Evolutionary conservation across 2,797 vertebrate genomes (phyloP).

Genomic region (Triplophysa bombifrons): DNA sequence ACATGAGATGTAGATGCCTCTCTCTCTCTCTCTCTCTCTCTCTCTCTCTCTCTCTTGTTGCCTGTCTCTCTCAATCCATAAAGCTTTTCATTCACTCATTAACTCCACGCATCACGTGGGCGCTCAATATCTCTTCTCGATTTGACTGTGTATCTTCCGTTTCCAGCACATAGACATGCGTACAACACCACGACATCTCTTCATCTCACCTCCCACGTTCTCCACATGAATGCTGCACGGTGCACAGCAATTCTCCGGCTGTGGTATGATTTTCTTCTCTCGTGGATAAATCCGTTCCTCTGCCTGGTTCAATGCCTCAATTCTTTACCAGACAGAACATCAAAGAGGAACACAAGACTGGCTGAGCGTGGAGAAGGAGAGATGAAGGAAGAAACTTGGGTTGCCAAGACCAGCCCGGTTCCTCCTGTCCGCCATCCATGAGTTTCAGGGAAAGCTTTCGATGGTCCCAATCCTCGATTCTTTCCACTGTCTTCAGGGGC

Average conservation of each 20-base stretch:
- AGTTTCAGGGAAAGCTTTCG: background rate
- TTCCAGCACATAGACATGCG: background rate
- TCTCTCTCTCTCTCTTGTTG: background rate
- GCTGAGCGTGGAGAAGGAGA: slow-evolving; percentile 5
- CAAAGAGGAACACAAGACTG: slow-evolving; percentile 21
- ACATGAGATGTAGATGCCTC: background rate
- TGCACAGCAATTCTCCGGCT: slow-evolving; percentile 3
- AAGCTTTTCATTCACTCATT: slow-evolving; percentile 10
- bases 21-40: slow-evolving; percentile 16
- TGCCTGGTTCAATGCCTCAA: slow-evolving; percentile 4
- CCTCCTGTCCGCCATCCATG: background rate
- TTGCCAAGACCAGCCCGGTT: slow-evolving; percentile 9
- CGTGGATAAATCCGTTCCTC: slow-evolving; percentile 12
- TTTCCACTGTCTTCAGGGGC: slow-evolving; percentile 13
- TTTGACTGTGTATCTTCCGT: slow-evolving; percentile 4
- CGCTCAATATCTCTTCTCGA: background rate
- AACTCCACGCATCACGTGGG: background rate
- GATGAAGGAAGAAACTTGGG: slow-evolving; percentile 1
- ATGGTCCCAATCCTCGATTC: background rate
- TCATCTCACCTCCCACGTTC: slow-evolving; percentile 15
- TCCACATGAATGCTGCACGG: slow-evolving; percentile 12
- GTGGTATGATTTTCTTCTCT: slow-evolving; percentile 34
- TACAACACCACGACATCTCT: slow-evolving; percentile 19
- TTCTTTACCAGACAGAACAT: slow-evolving; percentile 21
- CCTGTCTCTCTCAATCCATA: slow-evolving; percentile 2